phyloP scores from a whole-genome alignment of 37 sponge, comb jelly and placozoan genomes.

The Beroe forskalii region DNA sequence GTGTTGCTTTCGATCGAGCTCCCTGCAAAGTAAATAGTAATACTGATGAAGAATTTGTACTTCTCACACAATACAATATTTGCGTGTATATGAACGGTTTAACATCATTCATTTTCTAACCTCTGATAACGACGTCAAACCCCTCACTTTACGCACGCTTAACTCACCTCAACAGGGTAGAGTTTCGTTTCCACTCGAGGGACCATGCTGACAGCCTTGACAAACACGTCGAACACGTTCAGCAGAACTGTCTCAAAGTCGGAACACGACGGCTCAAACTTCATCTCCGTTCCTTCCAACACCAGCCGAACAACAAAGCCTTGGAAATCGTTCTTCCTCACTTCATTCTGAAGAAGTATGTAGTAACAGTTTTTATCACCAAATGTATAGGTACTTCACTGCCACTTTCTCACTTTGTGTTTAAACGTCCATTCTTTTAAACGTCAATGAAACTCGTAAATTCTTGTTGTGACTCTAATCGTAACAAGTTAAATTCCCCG shows the following conservation, averaged over 20 bases:
- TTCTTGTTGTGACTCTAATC: too few species aligned
- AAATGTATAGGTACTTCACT: neutral
- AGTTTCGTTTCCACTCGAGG: slow-evolving; percentile 96
- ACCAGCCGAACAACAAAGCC: slow-evolving; percentile 84
- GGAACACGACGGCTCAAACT: slow-evolving; percentile 82
- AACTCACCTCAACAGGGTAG: slow-evolving; percentile 75
- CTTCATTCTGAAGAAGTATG: neutral
- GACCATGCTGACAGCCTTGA: slow-evolving; percentile 77
- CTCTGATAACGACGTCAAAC: too few species aligned
- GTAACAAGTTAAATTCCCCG: too few species aligned
- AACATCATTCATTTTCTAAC: too few species aligned
- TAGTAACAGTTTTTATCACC: neutral
- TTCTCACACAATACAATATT: neutral
- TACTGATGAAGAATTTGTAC: neutral
- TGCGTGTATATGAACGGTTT: too few species aligned
- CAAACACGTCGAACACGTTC: slow-evolving; percentile 85
- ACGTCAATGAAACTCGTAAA: too few species aligned
- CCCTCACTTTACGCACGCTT: too few species aligned
- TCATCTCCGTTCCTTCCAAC: slow-evolving; percentile 72
- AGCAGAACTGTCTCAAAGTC: slow-evolving; percentile 84
- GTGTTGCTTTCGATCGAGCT: slow-evolving; percentile 70
- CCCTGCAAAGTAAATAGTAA: slow-evolving; percentile 4
- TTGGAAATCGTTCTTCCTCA: slow-evolving; percentile 66
- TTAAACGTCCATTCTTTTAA: too few species aligned
- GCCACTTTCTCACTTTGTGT: too few species aligned